Evolutionary conservation across 2,888 invertebrate species (phyloP).

Genomic region (Molorchus minor): DNA sequence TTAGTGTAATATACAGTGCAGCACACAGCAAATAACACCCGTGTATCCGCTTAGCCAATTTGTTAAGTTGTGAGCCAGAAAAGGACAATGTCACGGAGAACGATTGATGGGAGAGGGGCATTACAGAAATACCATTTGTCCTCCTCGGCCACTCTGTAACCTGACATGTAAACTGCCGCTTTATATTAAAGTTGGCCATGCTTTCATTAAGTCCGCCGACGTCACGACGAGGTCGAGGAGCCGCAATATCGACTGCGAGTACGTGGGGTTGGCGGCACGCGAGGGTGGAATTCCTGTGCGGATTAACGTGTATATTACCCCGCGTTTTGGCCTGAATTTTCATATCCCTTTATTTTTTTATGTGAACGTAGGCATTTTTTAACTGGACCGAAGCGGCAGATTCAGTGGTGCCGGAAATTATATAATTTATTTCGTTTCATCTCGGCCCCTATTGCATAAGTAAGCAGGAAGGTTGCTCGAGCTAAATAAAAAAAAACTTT

Average conservation of each 20-base stretch:
- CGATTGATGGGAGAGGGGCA: slow-evolving; percentile 43
- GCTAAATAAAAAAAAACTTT: too few relatives aligned
- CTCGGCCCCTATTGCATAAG: too few relatives aligned
- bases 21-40: too few relatives aligned
- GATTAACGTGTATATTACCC: slow-evolving; percentile 24
- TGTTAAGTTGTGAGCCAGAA: not conserved
- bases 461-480: too few relatives aligned
- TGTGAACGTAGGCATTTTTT: too few relatives aligned
- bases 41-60: slow-evolving; percentile 6
- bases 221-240: slow-evolving; percentile 36
- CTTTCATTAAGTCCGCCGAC: slow-evolving; percentile 44
- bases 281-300: slow-evolving; percentile 11
- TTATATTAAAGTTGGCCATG: slow-evolving; percentile 47
- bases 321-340: slow-evolving; percentile 15
- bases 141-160: slow-evolving; percentile 42
- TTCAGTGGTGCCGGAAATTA: too few relatives aligned
- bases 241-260: slow-evolving; percentile 42
- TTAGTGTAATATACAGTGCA: too few relatives aligned
- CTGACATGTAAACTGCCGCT: slow-evolving; percentile 45
- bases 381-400: too few relatives aligned
- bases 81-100: slow-evolving; percentile 10
- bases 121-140: slow-evolving; percentile 42
- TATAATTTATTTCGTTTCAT: too few relatives aligned
- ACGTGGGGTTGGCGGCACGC: not conserved
- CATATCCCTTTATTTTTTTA: slow-evolving; percentile 11